Conservation (phyloP, 2,797 vertebrate species). For the Gorsachius magnificus region DNA sequence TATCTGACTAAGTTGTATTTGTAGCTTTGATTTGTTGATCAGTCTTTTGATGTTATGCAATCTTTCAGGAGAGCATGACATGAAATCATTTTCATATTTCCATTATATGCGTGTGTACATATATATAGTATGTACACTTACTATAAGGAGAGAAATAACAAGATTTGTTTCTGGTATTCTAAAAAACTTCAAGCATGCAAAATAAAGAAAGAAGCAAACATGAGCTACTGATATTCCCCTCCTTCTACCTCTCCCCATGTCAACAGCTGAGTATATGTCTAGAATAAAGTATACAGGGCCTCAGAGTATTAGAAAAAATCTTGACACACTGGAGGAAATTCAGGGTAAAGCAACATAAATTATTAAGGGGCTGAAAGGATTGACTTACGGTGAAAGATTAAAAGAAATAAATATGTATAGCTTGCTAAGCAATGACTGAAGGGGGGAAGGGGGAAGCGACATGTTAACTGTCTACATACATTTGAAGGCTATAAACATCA, state of each 20-base stretch:
- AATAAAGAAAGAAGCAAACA: neutral
- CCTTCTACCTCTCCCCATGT: neutral
- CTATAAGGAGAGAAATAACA: neutral
- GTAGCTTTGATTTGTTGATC: neutral
- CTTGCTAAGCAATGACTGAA: conserved; percentile 41
- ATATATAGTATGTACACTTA: neutral
- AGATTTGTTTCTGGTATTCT: neutral
- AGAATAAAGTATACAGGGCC: conserved; percentile 13
- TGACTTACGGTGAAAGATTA: conserved; percentile 59
- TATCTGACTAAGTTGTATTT: neutral
- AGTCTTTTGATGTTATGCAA: neutral
- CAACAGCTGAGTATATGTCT: neutral
- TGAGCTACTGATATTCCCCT: neutral
- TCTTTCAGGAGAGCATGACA: neutral
- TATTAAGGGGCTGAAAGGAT: conserved; percentile 58
- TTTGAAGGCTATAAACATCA: conserved; percentile 40
- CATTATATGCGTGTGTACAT: neutral
- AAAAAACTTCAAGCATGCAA: neutral
- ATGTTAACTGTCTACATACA: conserved; percentile 15
- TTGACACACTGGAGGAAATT: conserved; percentile 44
- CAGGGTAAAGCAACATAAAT: conserved; percentile 65
- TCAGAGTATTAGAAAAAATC: conserved; percentile 28
- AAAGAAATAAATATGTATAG: conserved; percentile 72
- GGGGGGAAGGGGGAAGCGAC: neutral
- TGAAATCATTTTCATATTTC: neutral